Percentiles rank a stretch among this genome's conserved stretches.
Conservation (phyloP, 2,113 vertebrate genomes). For the Aegithalos caudatus region DNA sequence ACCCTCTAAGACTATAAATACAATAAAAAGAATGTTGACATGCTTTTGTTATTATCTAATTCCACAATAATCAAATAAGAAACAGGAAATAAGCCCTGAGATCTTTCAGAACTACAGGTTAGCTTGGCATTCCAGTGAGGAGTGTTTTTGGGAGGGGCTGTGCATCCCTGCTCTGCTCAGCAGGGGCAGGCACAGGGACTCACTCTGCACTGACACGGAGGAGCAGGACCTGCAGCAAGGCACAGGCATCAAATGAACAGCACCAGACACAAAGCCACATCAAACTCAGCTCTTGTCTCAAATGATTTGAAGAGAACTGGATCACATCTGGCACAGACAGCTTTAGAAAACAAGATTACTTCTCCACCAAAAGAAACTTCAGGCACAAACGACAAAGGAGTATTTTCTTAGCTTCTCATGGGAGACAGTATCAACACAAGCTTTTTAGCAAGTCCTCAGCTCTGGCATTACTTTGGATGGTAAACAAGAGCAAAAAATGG, state of each 20-base stretch:
- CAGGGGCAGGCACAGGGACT: not conserved
- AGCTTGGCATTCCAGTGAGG: not conserved
- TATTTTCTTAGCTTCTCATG: not conserved
- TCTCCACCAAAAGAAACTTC: not conserved
- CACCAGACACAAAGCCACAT: not conserved
- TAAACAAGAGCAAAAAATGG: not conserved
- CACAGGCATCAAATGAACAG: not conserved
- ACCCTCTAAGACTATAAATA: not conserved
- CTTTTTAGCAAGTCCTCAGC: not conserved
- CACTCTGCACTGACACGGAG: not conserved
- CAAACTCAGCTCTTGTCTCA: not conserved
- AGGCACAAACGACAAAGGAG: not conserved
- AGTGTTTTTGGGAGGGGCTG: not conserved
- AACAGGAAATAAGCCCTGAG: not conserved
- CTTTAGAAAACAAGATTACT: not conserved
- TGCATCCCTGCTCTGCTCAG: not conserved
- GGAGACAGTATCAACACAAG: not conserved
- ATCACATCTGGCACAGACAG: not conserved
- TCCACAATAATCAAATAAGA: not conserved
- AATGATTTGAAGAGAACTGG: not conserved
- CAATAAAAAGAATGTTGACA: not conserved
- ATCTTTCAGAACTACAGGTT: not conserved
- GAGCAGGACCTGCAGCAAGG: not conserved
- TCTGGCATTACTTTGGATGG: not conserved
- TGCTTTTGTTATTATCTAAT: not conserved